phyloP scores from a whole-genome alignment of 2,113 vertebrate species.

The Murina feae region DNA sequence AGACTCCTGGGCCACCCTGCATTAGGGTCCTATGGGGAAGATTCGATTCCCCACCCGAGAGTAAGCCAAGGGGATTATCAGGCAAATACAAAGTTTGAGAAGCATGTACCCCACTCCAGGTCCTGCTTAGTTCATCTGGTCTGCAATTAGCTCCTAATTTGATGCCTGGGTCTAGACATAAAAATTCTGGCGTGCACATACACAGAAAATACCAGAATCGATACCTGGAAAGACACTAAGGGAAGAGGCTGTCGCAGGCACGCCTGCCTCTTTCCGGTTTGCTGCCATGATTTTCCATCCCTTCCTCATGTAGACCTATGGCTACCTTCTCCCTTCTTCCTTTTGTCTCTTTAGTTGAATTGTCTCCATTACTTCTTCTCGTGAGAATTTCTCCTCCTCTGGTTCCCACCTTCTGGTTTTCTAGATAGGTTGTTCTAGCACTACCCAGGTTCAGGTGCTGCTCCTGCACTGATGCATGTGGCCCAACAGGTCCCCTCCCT shows the following conservation, averaged over 20 bases:
- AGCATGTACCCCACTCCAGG: fast-evolving
- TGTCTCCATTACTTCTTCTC: not conserved
- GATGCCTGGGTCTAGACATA: not conserved
- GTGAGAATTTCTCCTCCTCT: not conserved
- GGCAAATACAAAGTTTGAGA: not conserved
- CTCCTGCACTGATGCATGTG: not conserved
- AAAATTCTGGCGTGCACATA: not conserved
- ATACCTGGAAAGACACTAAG: not conserved
- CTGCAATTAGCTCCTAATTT: not conserved
- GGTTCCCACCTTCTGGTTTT: not conserved
- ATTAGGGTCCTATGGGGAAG: not conserved
- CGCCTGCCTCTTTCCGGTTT: not conserved
- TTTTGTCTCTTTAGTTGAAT: not conserved
- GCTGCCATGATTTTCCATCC: not conserved
- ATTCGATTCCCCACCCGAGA: not conserved
- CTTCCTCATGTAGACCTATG: fast-evolving
- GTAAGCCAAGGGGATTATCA: not conserved
- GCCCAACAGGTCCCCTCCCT: not conserved
- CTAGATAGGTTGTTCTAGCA: not conserved
- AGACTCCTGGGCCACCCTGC: not conserved
- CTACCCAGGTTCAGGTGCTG: too few relatives aligned
- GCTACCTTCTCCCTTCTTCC: not conserved
- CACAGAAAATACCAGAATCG: not conserved
- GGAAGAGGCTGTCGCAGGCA: not conserved
- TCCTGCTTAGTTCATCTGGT: not conserved